These are phyloP conservation scores for Podarcis muralis DNA, from an alignment of 2,113 vertebrate species.

Conservation along the genomic window DNA sequence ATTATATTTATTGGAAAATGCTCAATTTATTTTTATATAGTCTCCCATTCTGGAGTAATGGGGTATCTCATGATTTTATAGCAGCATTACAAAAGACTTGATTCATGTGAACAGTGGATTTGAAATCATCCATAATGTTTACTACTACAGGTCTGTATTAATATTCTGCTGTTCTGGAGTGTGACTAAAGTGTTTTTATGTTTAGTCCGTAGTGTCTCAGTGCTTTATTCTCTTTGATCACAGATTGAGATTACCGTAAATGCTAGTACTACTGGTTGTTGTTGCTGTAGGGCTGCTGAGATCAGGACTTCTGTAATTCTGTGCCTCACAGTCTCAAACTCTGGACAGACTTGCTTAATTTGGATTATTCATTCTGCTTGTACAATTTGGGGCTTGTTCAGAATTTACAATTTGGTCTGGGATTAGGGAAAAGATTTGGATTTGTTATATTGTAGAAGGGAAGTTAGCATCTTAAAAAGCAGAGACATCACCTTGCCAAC, in stretches of 20 bases:
- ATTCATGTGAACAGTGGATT: background rate
- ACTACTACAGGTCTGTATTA: background rate
- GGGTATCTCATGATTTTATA: background rate
- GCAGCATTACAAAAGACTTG: background rate
- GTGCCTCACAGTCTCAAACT: background rate
- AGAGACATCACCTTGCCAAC: too few relatives aligned
- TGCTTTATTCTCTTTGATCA: background rate
- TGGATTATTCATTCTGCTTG: background rate
- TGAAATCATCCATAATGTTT: background rate
- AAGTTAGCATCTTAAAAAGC: too few relatives aligned
- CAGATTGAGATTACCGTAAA: background rate
- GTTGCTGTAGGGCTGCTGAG: background rate
- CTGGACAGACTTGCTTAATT: background rate
- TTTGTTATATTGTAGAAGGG: background rate
- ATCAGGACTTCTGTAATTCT: background rate
- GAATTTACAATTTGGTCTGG: background rate
- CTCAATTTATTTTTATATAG: background rate
- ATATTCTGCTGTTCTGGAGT: background rate
- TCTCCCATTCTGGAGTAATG: background rate
- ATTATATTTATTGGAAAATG: constrained; percentile 10
- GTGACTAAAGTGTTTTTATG: background rate
- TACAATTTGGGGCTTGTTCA: background rate
- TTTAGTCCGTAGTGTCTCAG: background rate
- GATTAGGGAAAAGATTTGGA: background rate
- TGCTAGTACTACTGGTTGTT: background rate